A percentile compares a stretch with the other conserved stretches of the same genome.
These are phyloP conservation scores for Poeciliopsis presidionis DNA, from an alignment of 2,797 vertebrate species.

Conservation along the genomic window DNA sequence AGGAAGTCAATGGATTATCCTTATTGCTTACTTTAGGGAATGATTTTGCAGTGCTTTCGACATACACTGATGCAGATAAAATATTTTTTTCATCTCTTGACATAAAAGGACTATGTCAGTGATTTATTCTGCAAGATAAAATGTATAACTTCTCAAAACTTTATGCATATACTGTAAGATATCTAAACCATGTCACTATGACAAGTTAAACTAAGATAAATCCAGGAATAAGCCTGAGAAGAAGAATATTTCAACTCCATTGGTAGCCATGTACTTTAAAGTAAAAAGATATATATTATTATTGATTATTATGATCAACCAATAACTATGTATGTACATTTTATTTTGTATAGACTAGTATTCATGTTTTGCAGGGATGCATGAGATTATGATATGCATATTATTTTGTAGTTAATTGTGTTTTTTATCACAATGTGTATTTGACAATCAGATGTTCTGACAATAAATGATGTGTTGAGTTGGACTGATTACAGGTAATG, in stretches of 20 bases:
- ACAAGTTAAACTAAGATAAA: background rate
- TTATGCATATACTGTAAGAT: background rate
- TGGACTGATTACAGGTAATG: background rate
- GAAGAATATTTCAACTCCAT: background rate
- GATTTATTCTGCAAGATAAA: background rate
- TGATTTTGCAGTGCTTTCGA: background rate
- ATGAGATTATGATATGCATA: background rate
- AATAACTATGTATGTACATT: background rate
- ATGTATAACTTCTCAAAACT: background rate
- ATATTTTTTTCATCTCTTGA: background rate
- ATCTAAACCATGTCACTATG: background rate
- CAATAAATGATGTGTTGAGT: background rate
- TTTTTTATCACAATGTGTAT: background rate
- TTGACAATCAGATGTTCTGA: background rate
- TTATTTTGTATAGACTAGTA: background rate
- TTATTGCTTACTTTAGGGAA: background rate
- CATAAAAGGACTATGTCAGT: background rate
- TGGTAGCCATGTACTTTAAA: background rate
- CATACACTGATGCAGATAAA: background rate
- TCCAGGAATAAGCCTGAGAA: background rate
- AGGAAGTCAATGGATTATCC: background rate
- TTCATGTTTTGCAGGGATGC: background rate
- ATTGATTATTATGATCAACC: background rate
- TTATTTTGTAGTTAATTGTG: background rate
- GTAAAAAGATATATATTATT: background rate